Evolutionary conservation across 2,113 vertebrate species (phyloP).

Genomic region (Dissostichus mawsoni): DNA sequence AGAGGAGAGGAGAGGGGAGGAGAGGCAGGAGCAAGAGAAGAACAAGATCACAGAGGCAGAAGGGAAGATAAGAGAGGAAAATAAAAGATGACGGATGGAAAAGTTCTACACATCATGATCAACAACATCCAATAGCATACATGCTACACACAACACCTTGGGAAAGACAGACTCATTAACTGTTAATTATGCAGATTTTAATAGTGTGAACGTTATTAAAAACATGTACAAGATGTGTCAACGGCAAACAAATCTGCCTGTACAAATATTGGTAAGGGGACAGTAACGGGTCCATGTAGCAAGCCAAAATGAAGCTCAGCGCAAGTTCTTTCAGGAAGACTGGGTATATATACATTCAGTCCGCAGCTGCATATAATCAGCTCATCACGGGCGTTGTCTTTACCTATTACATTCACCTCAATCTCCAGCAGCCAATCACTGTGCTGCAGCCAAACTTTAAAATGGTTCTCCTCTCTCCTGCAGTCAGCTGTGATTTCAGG

Average conservation of each 20-base stretch:
- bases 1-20: conserved; percentile 25
- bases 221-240: conserved; percentile 14
- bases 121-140: conserved; percentile 19
- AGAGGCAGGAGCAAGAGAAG: conserved; percentile 19
- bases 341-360: too few relatives aligned
- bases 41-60: not conserved
- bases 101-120: conserved; percentile 13
- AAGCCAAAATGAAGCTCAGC: not conserved
- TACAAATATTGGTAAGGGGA: not conserved
- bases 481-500: too few relatives aligned
- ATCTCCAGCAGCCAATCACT: too few relatives aligned
- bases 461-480: too few relatives aligned
- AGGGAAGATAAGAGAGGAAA: conserved; percentile 2
- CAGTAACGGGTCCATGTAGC: not conserved
- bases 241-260: conserved; percentile 5
- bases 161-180: conserved; percentile 35
- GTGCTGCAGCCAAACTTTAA: too few relatives aligned
- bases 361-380: too few relatives aligned
- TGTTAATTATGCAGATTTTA: conserved; percentile 35
- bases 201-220: conserved; percentile 17
- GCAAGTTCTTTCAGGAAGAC: too few relatives aligned
- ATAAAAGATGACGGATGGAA: conserved; percentile 19
- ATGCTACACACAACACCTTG: conserved; percentile 2
- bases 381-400: too few relatives aligned
- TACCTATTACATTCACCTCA: too few relatives aligned